phyloP scores from a whole-genome alignment of 1,140 invertebrate genomes.

The Caenorhabditis brenneri region DNA sequence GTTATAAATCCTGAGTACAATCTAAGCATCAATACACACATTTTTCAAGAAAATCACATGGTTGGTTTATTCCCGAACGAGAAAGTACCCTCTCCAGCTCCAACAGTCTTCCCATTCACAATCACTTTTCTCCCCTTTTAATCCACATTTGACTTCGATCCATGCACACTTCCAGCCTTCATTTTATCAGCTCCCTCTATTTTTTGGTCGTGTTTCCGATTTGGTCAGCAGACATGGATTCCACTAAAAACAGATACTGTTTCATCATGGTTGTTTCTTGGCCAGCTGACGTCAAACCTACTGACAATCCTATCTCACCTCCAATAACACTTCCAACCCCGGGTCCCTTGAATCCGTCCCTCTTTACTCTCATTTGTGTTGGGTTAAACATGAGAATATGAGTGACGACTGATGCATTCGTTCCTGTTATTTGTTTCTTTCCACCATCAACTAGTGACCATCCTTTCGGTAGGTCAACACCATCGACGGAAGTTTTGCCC shows the following conservation, averaged over 20 bases:
- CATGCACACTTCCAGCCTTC: conserved; percentile 47
- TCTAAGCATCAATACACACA: no score
- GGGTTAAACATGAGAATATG: conserved; percentile 44
- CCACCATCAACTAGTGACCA: conserved; percentile 50
- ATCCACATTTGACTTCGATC: conserved; percentile 48
- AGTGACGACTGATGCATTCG: conserved; percentile 46
- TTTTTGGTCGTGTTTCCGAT: conserved; percentile 10
- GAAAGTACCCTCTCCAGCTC: conserved; percentile 51
- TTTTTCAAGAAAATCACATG: background rate
- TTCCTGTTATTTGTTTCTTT: conserved; percentile 34
- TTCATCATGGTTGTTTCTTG: no score
- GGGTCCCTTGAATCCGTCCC: background rate
- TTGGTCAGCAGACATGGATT: conserved; percentile 8
- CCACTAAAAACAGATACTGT: background rate
- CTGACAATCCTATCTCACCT: background rate
- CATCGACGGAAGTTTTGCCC: conserved; percentile 9
- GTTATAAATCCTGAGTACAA: no score
- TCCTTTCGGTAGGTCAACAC: conserved; percentile 44
- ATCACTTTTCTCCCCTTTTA: conserved; percentile 48
- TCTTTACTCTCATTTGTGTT: background rate
- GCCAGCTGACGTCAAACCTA: no score
- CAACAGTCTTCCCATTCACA: conserved; percentile 50
- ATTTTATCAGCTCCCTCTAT: background rate
- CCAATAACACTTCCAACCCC: conserved; percentile 48
- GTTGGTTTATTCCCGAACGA: conserved; percentile 51